Evolutionary conservation across 2,797 vertebrate genomes (phyloP).

Genomic region (Danio choprae): DNA sequence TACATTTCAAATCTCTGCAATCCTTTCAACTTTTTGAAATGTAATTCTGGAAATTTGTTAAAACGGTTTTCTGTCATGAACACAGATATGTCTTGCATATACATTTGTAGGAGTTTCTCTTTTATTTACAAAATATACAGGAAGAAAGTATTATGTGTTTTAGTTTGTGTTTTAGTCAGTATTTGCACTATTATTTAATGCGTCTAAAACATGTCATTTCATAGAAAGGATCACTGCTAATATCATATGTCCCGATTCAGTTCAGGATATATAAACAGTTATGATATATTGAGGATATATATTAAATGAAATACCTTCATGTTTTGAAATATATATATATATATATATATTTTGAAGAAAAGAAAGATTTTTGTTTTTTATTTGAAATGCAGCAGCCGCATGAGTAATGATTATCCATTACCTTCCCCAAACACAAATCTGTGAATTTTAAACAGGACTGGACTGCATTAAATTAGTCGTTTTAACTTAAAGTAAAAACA

Average conservation of each 20-base stretch:
- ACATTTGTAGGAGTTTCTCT: too few species aligned
- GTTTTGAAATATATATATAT: neutral
- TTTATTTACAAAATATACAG: too few species aligned
- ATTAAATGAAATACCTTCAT: neutral
- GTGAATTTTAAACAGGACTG: slow-evolving; percentile 6
- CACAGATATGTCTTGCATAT: too few species aligned
- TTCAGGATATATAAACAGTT: neutral
- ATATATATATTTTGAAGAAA: too few species aligned
- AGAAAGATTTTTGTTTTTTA: neutral
- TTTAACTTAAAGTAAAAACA: slow-evolving; percentile 23
- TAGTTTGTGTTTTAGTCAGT: too few species aligned
- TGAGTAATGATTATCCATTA: slow-evolving; percentile 11
- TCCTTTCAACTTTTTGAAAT: too few species aligned
- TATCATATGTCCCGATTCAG: neutral
- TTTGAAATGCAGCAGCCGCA: slow-evolving; percentile 1
- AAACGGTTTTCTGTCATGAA: too few species aligned
- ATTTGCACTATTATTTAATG: too few species aligned
- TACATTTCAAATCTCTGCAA: too few species aligned
- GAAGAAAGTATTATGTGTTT: too few species aligned
- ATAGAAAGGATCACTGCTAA: neutral
- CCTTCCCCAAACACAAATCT: neutral
- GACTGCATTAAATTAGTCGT: neutral
- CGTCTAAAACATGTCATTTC: too few species aligned
- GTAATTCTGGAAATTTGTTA: too few species aligned
- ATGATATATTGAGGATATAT: neutral